Base-by-base conservation (phyloP, 2,113 vertebrate species). In the Sander lucioperca region DNA sequence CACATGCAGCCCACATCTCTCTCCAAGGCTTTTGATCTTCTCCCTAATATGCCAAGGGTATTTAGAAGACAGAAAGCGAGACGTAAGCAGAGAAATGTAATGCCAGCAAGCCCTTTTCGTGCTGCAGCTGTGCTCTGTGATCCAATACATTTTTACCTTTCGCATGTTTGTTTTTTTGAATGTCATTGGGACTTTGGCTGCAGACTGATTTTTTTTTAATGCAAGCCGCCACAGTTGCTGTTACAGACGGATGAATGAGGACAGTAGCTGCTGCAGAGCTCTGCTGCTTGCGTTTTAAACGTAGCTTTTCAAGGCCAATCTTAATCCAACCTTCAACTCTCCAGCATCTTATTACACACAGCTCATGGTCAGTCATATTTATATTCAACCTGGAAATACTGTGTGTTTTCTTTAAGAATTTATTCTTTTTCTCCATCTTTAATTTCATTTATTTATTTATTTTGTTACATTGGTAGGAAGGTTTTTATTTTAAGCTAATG, bases 21-120 rank as follows among this genome's bases (percentile, higher is more conserved):
- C 66, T 68, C 56, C 71, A 43, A 68, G 74, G 48, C 82, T 77
- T 93, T 86, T 89, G 78, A 91, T 92, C 79, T 82, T 59, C 81
- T 79, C 68, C 54, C 6, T 84, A 66, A 82, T 74, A 87, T 82
- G 88, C 91, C 91, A 88, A 79, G 86, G 88, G 50, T 77, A 30
- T 88, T 92, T 93, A 88, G 72, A 78, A 87, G 90, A 87, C 84
- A 84, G 62, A 84, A 74, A 80, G 82, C 27, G 62, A 86, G 82
- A 80, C 83, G 13, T 25, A 48, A 10, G 63, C 76, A 69, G 66
- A 76, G 76, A 67, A 58, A 76, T 19, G 65, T 66, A 48, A 85
- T 6, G 27, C 64, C 72, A 39, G 12, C 7, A 13, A 80, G 68
- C 62, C 43, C 54, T 39, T 77, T 74, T 75, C 57, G 10, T 1